These are phyloP conservation scores for Casuarius casuarius DNA, from an alignment of 2,113 vertebrate species.

Conservation along the genomic window DNA sequence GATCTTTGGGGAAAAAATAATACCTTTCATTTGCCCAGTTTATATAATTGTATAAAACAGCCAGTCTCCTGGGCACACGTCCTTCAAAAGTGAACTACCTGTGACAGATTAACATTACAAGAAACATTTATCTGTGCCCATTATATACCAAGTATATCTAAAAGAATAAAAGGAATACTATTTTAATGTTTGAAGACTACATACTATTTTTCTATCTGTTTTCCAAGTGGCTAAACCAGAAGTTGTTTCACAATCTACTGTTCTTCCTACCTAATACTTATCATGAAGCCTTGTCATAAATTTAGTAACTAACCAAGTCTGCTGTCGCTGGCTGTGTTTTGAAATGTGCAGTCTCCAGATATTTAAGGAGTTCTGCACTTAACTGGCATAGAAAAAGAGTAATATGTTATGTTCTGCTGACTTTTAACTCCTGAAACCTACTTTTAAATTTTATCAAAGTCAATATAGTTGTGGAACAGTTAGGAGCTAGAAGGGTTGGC, in stretches of 20 bases:
- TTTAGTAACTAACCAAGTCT: not conserved
- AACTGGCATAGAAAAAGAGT: not conserved
- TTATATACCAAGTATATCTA: not conserved
- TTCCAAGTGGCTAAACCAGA: not conserved
- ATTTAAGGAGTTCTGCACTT: not conserved
- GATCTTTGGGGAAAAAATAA: not conserved
- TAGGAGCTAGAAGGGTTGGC: not conserved
- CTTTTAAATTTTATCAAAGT: conserved; percentile 25
- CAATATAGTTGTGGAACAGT: not conserved
- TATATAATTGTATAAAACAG: not conserved
- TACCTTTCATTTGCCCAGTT: not conserved
- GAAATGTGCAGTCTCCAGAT: not conserved
- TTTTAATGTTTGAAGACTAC: not conserved
- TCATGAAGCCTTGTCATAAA: not conserved
- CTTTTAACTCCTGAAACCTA: conserved; percentile 1
- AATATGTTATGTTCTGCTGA: not conserved
- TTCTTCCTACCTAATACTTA: not conserved
- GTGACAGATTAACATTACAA: not conserved
- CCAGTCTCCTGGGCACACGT: not conserved
- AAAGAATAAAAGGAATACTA: not conserved
- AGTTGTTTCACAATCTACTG: not conserved
- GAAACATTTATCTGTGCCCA: not conserved
- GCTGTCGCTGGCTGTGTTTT: not conserved
- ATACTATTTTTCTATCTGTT: not conserved
- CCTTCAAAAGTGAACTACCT: not conserved